A percentile compares a stretch with the other conserved stretches of the same genome.
phyloP scores from a whole-genome alignment of 2,888 invertebrate genomes.

The Drepanosiphum platanoidis region DNA sequence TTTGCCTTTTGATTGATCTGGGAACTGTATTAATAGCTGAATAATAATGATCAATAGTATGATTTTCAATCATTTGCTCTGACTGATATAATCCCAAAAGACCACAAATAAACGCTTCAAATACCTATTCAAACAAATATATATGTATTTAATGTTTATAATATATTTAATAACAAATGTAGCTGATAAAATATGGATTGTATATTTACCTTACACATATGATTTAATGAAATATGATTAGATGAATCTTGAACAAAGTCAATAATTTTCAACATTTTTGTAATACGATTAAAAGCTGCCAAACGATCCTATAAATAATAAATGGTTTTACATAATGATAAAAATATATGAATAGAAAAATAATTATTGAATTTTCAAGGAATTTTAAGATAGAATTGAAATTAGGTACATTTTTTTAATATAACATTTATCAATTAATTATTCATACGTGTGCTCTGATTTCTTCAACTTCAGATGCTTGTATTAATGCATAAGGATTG shows the following conservation, averaged over 20 bases:
- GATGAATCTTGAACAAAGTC: slow-evolving; percentile 59
- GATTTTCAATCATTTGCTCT: slow-evolving; percentile 22
- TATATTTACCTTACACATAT: slow-evolving; percentile 59
- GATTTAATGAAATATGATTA: slow-evolving; percentile 48
- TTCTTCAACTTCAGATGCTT: slow-evolving; percentile 60
- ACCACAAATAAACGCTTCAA: slow-evolving; percentile 58
- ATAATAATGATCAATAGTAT: slow-evolving; percentile 69
- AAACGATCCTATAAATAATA: slow-evolving; percentile 54
- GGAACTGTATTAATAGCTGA: slow-evolving; percentile 71
- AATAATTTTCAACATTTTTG: slow-evolving; percentile 60
- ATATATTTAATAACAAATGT: not conserved
- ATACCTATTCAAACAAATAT: slow-evolving; percentile 31
- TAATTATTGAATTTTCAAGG: not conserved
- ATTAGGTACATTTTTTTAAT: too few species aligned
- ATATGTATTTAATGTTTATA: not conserved
- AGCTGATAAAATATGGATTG: not conserved
- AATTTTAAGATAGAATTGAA: too few species aligned
- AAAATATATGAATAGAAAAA: not conserved
- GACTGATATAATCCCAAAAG: slow-evolving; percentile 42
- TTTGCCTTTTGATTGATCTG: slow-evolving; percentile 69
- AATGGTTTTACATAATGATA: too few species aligned
- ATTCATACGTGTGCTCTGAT: slow-evolving; percentile 58
- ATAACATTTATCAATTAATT: slow-evolving; percentile 5
- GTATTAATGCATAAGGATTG: slow-evolving; percentile 55
- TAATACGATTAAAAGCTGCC: slow-evolving; percentile 55